Conservation (phyloP, 2,888 invertebrate species). For the Drosophila recens region DNA sequence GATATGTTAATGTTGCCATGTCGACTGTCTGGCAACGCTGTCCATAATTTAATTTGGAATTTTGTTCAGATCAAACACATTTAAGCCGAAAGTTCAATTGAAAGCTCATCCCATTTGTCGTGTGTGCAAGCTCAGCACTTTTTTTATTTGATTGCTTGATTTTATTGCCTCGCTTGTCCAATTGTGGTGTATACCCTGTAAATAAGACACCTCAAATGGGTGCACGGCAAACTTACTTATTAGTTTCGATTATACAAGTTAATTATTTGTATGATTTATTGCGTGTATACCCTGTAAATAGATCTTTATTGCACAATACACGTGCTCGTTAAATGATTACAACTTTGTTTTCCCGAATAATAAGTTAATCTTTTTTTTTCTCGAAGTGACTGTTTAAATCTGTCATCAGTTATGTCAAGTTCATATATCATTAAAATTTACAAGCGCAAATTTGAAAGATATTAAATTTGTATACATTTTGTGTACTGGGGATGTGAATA, state of each 20-base stretch:
- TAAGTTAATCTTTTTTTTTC: background rate
- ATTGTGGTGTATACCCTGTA: slow-evolving; percentile 10
- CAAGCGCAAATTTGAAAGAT: no score
- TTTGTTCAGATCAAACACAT: slow-evolving; percentile 28
- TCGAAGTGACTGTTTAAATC: background rate
- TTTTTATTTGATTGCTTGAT: background rate
- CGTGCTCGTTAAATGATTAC: background rate
- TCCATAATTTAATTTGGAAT: slow-evolving; percentile 18
- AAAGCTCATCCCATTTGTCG: slow-evolving; percentile 27
- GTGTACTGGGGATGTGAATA: no score
- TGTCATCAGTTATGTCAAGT: background rate
- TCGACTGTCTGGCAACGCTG: slow-evolving; percentile 37
- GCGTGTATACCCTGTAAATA: slow-evolving; percentile 4
- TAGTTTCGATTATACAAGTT: background rate
- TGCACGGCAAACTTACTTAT: background rate
- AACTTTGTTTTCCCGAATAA: slow-evolving; percentile 1
- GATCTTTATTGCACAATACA: background rate
- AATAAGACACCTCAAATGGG: background rate
- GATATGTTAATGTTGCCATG: slow-evolving; percentile 20
- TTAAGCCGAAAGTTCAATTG: slow-evolving; percentile 35
- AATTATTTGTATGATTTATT: slow-evolving; percentile 4
- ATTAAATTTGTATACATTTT: no score
- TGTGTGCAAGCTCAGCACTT: slow-evolving; percentile 5
- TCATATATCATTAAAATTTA: background rate
- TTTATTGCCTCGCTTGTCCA: slow-evolving; percentile 4